These are phyloP conservation scores for Heliconius ethilla DNA, from an alignment of 2,888 invertebrate genomes.

Conservation along the genomic window DNA sequence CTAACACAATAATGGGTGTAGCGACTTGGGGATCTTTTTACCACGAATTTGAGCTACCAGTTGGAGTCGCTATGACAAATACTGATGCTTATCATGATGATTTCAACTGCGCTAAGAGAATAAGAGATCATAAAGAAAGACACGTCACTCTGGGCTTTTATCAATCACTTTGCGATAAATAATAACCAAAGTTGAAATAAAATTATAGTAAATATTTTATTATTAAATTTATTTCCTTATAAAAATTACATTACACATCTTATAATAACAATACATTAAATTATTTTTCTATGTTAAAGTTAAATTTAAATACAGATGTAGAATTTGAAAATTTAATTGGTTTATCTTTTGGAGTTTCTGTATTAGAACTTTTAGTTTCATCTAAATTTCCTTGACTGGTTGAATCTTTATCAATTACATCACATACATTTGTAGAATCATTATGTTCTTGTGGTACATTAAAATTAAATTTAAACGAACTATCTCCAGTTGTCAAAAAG, in stretches of 20 bases:
- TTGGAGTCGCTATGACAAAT: constrained; percentile 63
- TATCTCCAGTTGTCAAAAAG: constrained; percentile 75
- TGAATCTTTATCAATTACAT: constrained; percentile 44
- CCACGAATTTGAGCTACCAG: constrained; percentile 53
- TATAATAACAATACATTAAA: constrained; percentile 1
- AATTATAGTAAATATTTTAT: constrained; percentile 9
- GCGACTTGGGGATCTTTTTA: constrained; percentile 61
- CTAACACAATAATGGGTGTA: constrained; percentile 57
- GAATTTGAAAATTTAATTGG: constrained; percentile 71
- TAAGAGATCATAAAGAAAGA: constrained; percentile 48
- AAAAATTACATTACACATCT: constrained; percentile 31
- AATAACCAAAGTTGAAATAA: neutral
- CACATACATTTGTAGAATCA: constrained; percentile 50
- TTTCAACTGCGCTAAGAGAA: constrained; percentile 57
- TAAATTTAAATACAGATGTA: constrained; percentile 84
- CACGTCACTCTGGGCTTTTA: constrained; percentile 49
- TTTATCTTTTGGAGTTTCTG: constrained; percentile 50
- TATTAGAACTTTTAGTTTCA: constrained; percentile 33
- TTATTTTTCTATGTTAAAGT: constrained; percentile 75
- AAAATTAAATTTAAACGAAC: constrained; percentile 81
- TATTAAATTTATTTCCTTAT: constrained; percentile 30
- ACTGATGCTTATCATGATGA: constrained; percentile 58
- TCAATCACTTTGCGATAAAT: constrained; percentile 56
- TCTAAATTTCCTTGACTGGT: constrained; percentile 35
- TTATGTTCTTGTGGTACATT: constrained; percentile 58